phyloP scores from a whole-genome alignment of 2,113 vertebrate species.

The Albula goreensis region DNA sequence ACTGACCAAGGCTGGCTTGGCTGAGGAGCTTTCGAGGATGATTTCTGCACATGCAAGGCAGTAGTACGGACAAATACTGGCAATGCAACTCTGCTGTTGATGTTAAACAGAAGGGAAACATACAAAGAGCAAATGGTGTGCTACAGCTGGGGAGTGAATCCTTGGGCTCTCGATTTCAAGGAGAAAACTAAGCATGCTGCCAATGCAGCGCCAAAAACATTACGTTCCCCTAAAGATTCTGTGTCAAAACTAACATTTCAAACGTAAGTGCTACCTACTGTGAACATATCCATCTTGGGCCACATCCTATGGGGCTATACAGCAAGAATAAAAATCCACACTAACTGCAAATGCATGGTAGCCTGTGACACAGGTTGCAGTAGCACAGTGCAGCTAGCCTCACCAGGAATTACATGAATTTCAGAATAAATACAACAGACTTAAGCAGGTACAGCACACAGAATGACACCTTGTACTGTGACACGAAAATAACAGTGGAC shows the following conservation, averaged over 20 bases:
- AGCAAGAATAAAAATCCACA: not conserved
- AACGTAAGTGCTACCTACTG: not conserved
- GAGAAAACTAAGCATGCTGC: not conserved
- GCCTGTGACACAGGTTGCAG: not conserved
- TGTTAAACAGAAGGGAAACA: not conserved
- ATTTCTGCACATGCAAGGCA: not conserved
- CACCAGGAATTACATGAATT: not conserved
- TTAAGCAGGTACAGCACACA: not conserved
- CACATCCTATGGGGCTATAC: not conserved
- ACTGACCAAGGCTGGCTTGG: not conserved
- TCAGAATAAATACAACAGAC: not conserved
- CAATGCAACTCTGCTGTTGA: not conserved
- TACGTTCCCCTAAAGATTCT: not conserved
- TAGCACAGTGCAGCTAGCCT: not conserved
- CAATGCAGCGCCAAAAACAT: not conserved
- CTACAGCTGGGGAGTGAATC: not conserved
- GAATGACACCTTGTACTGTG: not conserved
- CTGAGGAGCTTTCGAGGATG: not conserved
- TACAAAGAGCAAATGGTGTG: not conserved
- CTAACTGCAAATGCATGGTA: not conserved
- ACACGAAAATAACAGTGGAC: conserved; percentile 16
- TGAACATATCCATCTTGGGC: not conserved
- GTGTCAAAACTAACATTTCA: not conserved
- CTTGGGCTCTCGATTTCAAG: not conserved
- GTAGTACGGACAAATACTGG: not conserved